Percentiles rank a stretch among this genome's conserved stretches.
These are phyloP conservation scores for Eubasilissa regina DNA, from an alignment of 1,140 invertebrate species.

Conservation along the genomic window DNA sequence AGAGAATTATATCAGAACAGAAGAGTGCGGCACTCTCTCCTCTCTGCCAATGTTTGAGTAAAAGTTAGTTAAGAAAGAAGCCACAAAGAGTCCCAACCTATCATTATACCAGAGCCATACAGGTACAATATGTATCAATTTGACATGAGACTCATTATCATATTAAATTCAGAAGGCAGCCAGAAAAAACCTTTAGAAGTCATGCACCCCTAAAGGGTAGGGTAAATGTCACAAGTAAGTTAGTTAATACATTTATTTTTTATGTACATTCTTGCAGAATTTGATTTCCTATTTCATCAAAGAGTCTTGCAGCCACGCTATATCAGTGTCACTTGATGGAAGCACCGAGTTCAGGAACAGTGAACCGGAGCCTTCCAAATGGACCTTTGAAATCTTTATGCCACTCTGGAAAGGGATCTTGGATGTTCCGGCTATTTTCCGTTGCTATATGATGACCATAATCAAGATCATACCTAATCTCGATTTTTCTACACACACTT, in stretches of 20 bases:
- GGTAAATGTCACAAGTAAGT: no score
- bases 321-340: constrained; percentile 45
- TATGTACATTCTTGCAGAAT: constrained; percentile 42
- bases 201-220: no score
- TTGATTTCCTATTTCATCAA: constrained; percentile 44
- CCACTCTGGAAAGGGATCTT: constrained; percentile 52
- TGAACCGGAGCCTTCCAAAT: background rate
- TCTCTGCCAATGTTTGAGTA: no score
- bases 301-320: constrained; percentile 52
- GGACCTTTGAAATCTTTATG: constrained; percentile 50
- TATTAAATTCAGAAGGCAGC: no score
- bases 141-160: no score
- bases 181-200: no score
- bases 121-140: no score
- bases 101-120: no score
- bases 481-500: constrained; percentile 19
- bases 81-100: no score
- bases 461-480: constrained; percentile 50
- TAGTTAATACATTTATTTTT: background rate
- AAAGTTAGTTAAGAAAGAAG: no score
- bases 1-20: no score
- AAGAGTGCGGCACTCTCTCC: no score
- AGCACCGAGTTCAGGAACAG: background rate
- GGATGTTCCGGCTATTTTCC: constrained; percentile 17
- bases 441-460: constrained; percentile 40